A percentile compares a stretch with the other conserved stretches of the same genome.
Evolutionary conservation across 2,888 invertebrate genomes (phyloP).

Genomic region (Ormyrus pomaceus): DNA sequence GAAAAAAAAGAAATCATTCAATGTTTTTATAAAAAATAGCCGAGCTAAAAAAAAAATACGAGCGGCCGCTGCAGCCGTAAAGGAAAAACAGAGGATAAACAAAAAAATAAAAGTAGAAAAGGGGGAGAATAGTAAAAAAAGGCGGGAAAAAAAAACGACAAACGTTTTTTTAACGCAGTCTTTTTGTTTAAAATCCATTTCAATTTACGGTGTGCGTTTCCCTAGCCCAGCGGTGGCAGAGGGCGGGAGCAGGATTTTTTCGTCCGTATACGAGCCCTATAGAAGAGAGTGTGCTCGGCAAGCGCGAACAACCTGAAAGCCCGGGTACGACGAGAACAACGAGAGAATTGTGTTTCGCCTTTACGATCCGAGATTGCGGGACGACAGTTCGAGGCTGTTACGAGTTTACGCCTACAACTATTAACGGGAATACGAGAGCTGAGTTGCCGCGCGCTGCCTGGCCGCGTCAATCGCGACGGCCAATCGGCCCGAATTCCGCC

Average conservation of each 20-base stretch:
- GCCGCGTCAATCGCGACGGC: slow-evolving; percentile 18
- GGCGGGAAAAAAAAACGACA: not conserved
- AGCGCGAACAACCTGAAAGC: not conserved
- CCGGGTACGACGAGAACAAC: not conserved
- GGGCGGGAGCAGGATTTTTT: not conserved
- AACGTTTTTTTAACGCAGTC: slow-evolving; percentile 16
- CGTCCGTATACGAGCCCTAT: not conserved
- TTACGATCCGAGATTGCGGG: slow-evolving; percentile 32
- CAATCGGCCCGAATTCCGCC: slow-evolving; percentile 28
- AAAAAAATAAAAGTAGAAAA: not conserved
- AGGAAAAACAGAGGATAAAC: not conserved
- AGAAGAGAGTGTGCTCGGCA: not conserved
- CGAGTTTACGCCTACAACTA: slow-evolving; percentile 48
- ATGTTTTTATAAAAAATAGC: not conserved
- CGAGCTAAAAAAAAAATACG: slow-evolving; percentile 10
- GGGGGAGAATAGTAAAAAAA: not conserved
- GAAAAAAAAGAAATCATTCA: not conserved
- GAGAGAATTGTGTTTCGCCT: slow-evolving; percentile 32
- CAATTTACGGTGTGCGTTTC: slow-evolving; percentile 31
- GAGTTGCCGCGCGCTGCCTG: not conserved
- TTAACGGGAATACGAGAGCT: slow-evolving; percentile 23
- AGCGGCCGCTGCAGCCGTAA: not conserved
- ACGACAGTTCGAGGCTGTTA: slow-evolving; percentile 40
- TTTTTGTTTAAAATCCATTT: slow-evolving; percentile 39
- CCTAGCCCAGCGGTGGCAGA: not conserved